Conservation (phyloP, 2,797 vertebrate species). For the Neosilurus mollespiculum region DNA sequence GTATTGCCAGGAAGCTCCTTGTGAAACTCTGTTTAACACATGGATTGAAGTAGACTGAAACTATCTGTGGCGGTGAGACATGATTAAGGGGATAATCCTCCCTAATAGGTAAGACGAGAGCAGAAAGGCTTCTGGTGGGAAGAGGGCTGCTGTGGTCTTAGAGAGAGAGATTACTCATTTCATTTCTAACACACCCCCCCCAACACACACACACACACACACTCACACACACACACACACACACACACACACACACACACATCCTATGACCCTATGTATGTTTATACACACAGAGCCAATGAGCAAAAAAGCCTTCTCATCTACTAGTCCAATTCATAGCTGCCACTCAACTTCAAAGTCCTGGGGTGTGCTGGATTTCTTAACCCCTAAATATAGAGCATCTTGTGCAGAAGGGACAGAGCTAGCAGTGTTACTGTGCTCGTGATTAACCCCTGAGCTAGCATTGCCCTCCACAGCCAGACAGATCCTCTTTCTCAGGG, state of each 20-base stretch:
- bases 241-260: constrained; percentile 47
- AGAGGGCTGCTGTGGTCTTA: constrained; percentile 7
- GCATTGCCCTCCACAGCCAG: constrained; percentile 77
- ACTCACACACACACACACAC: constrained; percentile 15
- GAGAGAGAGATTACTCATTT: constrained; percentile 68
- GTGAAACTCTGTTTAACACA: not conserved
- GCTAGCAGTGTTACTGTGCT: constrained; percentile 75
- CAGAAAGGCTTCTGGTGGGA: constrained; percentile 28
- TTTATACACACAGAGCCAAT: constrained; percentile 62
- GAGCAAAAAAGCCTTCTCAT: constrained; percentile 54
- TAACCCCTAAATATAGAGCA: constrained; percentile 74
- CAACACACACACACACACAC: constrained; percentile 42
- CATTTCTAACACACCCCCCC: not conserved
- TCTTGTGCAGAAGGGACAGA: constrained; percentile 77
- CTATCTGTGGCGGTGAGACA: constrained; percentile 3
- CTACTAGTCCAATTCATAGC: constrained; percentile 69
- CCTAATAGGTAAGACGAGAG: constrained; percentile 39
- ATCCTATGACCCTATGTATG: constrained; percentile 68
- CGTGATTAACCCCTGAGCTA: constrained; percentile 82
- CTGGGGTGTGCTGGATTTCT: constrained; percentile 69
- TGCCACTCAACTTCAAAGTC: constrained; percentile 76
- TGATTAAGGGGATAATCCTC: constrained; percentile 38
- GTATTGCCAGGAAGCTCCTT: not conserved
- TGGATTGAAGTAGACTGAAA: constrained; percentile 21
- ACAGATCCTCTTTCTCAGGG: constrained; percentile 80